phyloP scores from a whole-genome alignment of 2,888 invertebrate species.

The Sturmia bella region DNA sequence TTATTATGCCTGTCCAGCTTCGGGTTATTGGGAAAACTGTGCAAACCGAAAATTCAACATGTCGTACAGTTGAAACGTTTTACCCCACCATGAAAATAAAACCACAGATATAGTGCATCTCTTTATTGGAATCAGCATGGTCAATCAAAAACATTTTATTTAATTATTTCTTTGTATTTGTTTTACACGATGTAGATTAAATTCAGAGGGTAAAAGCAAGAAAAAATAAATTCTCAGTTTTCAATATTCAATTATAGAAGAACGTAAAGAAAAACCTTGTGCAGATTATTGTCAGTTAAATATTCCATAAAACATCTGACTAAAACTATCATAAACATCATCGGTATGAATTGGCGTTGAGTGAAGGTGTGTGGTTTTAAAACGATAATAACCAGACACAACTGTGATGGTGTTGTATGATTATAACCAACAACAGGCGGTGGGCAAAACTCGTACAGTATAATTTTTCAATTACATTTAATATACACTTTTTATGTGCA shows the following conservation, averaged over 20 bases:
- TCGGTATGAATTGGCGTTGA: conserved; percentile 17
- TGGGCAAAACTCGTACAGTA: conserved; percentile 22
- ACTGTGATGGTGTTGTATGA: conserved; percentile 38
- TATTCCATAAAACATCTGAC: conserved; percentile 28
- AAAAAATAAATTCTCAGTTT: conserved; percentile 4
- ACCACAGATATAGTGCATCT: too few relatives aligned
- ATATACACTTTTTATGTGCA: conserved; percentile 29
- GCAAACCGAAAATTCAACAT: too few relatives aligned
- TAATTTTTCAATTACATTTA: conserved; percentile 51
- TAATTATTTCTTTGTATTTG: too few relatives aligned
- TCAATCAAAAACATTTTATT: too few relatives aligned
- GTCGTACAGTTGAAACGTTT: too few relatives aligned
- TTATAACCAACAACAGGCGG: conserved; percentile 20
- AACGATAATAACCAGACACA: conserved; percentile 50
- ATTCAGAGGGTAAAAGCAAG: background rate
- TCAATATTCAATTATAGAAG: conserved; percentile 7
- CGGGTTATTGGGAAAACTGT: too few relatives aligned
- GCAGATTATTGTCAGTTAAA: conserved; percentile 56
- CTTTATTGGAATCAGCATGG: too few relatives aligned
- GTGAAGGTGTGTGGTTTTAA: conserved; percentile 52
- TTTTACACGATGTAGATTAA: too few relatives aligned
- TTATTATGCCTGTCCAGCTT: too few relatives aligned
- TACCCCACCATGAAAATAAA: too few relatives aligned
- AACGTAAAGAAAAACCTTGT: conserved; percentile 61
- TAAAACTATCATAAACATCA: conserved; percentile 5